Base-by-base conservation (phyloP, 2,888 invertebrate species). In the Drosophila merina region DNA sequence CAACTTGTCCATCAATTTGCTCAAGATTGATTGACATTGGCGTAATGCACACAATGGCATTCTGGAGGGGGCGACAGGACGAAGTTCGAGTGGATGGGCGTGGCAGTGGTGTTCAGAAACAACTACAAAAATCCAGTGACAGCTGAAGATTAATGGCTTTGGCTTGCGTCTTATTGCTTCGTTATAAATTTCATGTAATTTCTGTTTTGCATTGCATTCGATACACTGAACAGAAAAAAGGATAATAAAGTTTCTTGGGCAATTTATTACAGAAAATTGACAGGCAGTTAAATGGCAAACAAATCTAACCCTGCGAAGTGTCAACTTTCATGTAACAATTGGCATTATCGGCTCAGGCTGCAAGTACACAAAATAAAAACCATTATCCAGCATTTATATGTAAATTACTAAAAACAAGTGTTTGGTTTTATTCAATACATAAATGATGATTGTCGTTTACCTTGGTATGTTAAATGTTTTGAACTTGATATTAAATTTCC, bases 1-100 rank as follows among this genome's bases (percentile, higher is more conserved):
- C 84, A 85, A 85, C 88, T 88, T 85, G 88, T 85, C 88, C 87
- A 85, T 85, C 84, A 85, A 85, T 88, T 85, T 85, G 88, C 78
- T 78, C 74, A 88, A 85, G 88, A 85, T 85, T 85, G 84, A 85
- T 85, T 88, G 84, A 88, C 84, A 86, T 74, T 72, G 80, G 80
- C 86, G 78, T 88, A 85, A 85, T 85, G 88, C 75, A 80, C 74
- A 83, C 74, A 86, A 81, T 86, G 85, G 14, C 88, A 88, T 86
- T 75, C 33, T 38, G 50, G 26, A 49, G 14, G 49, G 50, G n/a
- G 57, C 52, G 31, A 50, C 50, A 49, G 44, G 36, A 5, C 36
- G 36, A n/a, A 36, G 36, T 5, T n/a, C 36, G 36, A 36, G 36
- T 12, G n/a, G 12, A 36, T n/a, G 36, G 36, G 36, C 12, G 36